A percentile compares a stretch with the other conserved stretches of the same genome.
Conservation (phyloP, 1,140 invertebrate species). For the Hesperophylax magnus region DNA sequence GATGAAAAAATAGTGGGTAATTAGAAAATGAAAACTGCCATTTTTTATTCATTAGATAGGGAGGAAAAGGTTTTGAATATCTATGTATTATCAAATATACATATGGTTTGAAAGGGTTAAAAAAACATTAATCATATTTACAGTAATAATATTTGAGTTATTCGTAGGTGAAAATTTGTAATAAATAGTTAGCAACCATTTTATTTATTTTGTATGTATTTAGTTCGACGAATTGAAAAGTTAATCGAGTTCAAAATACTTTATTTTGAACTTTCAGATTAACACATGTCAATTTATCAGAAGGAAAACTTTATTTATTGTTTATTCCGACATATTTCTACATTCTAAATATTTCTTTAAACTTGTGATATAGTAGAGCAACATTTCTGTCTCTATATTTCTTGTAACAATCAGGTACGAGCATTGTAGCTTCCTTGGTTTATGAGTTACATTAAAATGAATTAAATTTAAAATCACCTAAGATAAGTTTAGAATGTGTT, state of each 20-base stretch:
- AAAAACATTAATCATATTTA: neutral
- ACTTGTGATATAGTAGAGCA: neutral
- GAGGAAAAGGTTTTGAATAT: too few species aligned
- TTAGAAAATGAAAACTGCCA: neutral
- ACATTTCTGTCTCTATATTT: neutral
- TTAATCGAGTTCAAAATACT: conserved; percentile 13
- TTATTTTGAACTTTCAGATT: conserved; percentile 1
- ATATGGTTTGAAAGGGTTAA: neutral
- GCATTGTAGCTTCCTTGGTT: neutral
- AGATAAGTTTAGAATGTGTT: conserved; percentile 14
- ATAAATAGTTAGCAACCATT: neutral
- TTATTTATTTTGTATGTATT: neutral
- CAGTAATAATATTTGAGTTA: neutral
- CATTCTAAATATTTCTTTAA: neutral
- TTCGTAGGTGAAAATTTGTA: neutral
- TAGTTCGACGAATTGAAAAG: neutral
- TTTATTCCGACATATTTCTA: neutral
- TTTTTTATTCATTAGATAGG: too few species aligned
- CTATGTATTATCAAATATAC: too few species aligned
- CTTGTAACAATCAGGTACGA: neutral
- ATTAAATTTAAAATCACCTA: neutral
- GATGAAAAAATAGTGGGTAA: too few species aligned
- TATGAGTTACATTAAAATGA: neutral
- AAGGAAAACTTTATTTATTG: neutral
- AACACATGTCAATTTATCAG: neutral